Percentiles rank a stretch among this genome's conserved stretches.
These are phyloP conservation scores for Nemotelus nigrinus DNA, from an alignment of 2,888 invertebrate species.

Conservation along the genomic window DNA sequence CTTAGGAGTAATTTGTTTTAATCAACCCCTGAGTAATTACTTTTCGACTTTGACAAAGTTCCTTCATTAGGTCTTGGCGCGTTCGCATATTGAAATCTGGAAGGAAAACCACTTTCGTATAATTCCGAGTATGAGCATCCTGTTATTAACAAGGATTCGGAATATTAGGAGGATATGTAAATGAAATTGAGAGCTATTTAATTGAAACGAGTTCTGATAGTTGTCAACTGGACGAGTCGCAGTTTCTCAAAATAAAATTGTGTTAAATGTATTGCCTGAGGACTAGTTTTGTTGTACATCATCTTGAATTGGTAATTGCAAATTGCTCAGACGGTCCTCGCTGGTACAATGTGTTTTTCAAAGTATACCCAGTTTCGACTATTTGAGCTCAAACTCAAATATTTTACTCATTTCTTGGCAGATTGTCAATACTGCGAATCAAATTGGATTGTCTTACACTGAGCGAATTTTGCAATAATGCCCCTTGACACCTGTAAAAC, in stretches of 20 bases:
- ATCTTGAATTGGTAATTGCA: no score
- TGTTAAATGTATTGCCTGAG: no score
- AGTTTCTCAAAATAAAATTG: no score
- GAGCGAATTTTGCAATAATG: constrained; percentile 19
- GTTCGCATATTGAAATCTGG: constrained; percentile 17
- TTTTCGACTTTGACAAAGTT: constrained; percentile 50
- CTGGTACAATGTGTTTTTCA: no score
- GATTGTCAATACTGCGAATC: no score
- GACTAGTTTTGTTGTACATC: no score
- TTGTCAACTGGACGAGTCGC: neutral
- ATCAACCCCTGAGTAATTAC: constrained; percentile 50
- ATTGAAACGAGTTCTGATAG: constrained; percentile 1
- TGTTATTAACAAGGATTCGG: constrained; percentile 10
- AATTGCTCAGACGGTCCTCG: no score
- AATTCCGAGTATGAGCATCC: neutral
- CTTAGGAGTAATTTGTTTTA: constrained; percentile 50
- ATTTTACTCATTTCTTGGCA: no score
- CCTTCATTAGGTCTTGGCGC: constrained; percentile 44
- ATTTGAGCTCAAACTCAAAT: no score
- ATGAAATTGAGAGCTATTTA: neutral
- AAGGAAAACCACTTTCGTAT: neutral
- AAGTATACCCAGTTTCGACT: no score
- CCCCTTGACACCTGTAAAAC: constrained; percentile 45
- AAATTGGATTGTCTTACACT: no score
- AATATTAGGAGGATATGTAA: constrained; percentile 19